These are phyloP conservation scores for Drosophila santomea DNA, from an alignment of 1,140 invertebrate genomes.

Conservation along the genomic window DNA sequence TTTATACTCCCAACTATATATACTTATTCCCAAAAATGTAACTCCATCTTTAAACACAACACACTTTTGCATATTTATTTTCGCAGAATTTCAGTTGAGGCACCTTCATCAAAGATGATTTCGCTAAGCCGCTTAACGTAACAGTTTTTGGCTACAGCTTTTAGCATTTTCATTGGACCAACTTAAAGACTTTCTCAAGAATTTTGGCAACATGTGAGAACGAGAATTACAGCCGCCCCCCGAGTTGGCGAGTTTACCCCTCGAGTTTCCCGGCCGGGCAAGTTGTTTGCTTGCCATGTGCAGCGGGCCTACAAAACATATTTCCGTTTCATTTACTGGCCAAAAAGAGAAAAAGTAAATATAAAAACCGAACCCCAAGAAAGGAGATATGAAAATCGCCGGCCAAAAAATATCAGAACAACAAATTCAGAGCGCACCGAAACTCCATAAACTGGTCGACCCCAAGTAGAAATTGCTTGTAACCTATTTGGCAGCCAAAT, in stretches of 20 bases:
- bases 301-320: slow-evolving; percentile 77
- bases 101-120: slow-evolving; percentile 40
- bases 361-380: slow-evolving; percentile 13
- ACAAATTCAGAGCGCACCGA: slow-evolving; percentile 29
- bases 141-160: slow-evolving; percentile 22
- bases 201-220: slow-evolving; percentile 27
- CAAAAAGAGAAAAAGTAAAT: slow-evolving; percentile 39
- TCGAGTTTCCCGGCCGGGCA: slow-evolving; percentile 1
- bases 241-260: slow-evolving; percentile 33
- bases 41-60: neutral
- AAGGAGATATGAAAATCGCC: slow-evolving; percentile 56
- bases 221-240: slow-evolving; percentile 10
- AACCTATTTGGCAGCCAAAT: slow-evolving; percentile 81
- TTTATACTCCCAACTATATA: too few relatives aligned
- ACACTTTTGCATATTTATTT: neutral
- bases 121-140: slow-evolving; percentile 41
- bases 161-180: slow-evolving; percentile 23
- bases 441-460: slow-evolving; percentile 80
- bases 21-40: neutral
- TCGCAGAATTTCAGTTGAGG: slow-evolving; percentile 19
- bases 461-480: slow-evolving; percentile 79
- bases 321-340: slow-evolving; percentile 82
- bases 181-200: slow-evolving; percentile 45
- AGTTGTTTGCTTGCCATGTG: slow-evolving; percentile 53
- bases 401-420: slow-evolving; percentile 64